Evolutionary conservation across 2,797 vertebrate species (phyloP).

Genomic region (Cynodonichthys magdalenae): DNA sequence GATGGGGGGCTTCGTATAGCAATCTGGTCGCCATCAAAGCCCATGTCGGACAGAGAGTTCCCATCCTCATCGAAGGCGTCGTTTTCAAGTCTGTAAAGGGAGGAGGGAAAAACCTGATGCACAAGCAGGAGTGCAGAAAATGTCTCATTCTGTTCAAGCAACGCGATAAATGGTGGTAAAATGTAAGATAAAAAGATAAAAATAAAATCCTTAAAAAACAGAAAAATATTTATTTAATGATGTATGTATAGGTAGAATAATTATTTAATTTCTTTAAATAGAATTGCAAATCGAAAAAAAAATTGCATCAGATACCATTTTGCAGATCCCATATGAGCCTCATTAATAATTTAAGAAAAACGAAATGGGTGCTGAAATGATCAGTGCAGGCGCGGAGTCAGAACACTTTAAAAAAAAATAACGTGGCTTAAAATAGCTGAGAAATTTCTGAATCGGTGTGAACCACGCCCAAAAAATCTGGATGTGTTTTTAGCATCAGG

Average conservation of each 20-base stretch:
- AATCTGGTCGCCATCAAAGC: slow-evolving; percentile 87
- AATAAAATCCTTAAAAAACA: not conserved
- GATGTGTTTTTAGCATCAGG: slow-evolving; percentile 35
- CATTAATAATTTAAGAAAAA: slow-evolving; percentile 62
- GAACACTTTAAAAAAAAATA: slow-evolving; percentile 23
- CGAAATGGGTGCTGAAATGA: slow-evolving; percentile 53
- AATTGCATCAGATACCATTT: slow-evolving; percentile 8
- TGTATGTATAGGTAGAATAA: no score
- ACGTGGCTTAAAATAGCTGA: slow-evolving; percentile 31
- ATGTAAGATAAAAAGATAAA: no score
- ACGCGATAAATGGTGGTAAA: no score
- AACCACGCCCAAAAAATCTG: slow-evolving; percentile 66
- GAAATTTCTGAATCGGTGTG: slow-evolving; percentile 28
- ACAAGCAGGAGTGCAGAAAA: slow-evolving; percentile 47
- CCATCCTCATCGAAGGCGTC: slow-evolving; percentile 92
- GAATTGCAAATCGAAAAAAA: not conserved
- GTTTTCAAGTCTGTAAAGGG: slow-evolving; percentile 85
- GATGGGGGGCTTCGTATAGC: slow-evolving; percentile 88
- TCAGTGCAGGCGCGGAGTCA: slow-evolving; percentile 34
- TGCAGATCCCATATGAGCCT: slow-evolving; percentile 21
- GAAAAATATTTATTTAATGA: not conserved
- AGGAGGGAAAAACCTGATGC: slow-evolving; percentile 21
- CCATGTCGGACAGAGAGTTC: slow-evolving; percentile 88
- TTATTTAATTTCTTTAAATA: no score
- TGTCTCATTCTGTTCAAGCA: slow-evolving; percentile 1